A percentile compares a stretch with the other conserved stretches of the same genome.
Evolutionary conservation across 92 coral and sea anemone species (phyloP).

Genomic region (Umimayanthus kanabou): DNA sequence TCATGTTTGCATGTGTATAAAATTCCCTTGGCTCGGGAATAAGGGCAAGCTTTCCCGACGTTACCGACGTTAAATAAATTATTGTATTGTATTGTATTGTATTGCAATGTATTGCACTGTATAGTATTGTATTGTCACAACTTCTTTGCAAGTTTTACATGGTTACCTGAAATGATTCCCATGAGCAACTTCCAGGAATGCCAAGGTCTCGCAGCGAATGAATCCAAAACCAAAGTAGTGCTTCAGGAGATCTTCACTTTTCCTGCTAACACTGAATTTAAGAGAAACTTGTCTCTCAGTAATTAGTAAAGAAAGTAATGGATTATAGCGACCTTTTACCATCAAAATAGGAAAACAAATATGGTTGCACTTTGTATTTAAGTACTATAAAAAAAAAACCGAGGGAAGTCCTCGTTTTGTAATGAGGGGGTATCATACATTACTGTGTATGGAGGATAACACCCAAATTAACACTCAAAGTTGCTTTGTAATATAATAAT

Average conservation of each 20-base stretch:
- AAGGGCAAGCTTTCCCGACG: too few species aligned
- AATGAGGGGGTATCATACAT: too few species aligned
- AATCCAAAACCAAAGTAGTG: constrained; percentile 35
- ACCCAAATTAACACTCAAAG: too few species aligned
- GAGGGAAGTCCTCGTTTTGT: too few species aligned
- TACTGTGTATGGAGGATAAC: too few species aligned
- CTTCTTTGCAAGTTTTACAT: not conserved
- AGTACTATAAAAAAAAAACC: too few species aligned
- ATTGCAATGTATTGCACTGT: too few species aligned
- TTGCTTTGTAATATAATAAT: too few species aligned
- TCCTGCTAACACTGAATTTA: not conserved
- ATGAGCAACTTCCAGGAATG: constrained; percentile 33
- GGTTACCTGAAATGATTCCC: constrained; percentile 38
- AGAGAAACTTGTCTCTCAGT: constrained; percentile 12
- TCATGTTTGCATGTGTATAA: not conserved
- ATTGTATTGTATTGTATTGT: too few species aligned
- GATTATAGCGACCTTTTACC: not conserved
- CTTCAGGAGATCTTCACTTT: constrained; percentile 26
- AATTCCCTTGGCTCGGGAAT: too few species aligned
- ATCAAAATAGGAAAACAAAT: not conserved
- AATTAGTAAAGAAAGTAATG: not conserved
- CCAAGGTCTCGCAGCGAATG: constrained; percentile 17
- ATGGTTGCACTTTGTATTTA: not conserved
- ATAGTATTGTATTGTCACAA: not conserved
- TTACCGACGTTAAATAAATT: too few species aligned